Percentiles rank a stretch among this genome's conserved stretches.
Conservation (phyloP, 1,140 invertebrate species). For the Heliconius eleuchia region DNA sequence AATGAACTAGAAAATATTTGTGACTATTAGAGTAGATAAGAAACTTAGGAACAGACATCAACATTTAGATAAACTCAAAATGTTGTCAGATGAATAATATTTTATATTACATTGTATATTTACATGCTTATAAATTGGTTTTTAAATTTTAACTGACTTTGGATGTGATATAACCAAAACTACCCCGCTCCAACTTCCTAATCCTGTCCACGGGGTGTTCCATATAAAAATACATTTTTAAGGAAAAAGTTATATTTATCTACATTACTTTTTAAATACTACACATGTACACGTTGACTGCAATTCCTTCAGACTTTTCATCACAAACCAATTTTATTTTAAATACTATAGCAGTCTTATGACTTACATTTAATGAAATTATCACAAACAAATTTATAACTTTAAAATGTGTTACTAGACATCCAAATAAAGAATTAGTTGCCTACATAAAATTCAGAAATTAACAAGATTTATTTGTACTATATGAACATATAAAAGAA, state of each 20-base stretch:
- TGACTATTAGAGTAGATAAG: slow-evolving; percentile 12
- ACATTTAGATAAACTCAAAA: slow-evolving; percentile 11
- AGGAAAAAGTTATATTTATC: slow-evolving; percentile 3
- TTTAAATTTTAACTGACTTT: slow-evolving; percentile 10
- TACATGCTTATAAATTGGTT: slow-evolving; percentile 15
- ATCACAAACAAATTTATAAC: background rate
- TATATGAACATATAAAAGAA: background rate
- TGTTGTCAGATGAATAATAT: slow-evolving; percentile 13
- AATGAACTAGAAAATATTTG: slow-evolving; percentile 11
- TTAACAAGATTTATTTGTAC: background rate
- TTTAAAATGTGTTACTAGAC: slow-evolving; percentile 5
- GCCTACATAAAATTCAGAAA: background rate
- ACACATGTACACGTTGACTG: slow-evolving; percentile 8
- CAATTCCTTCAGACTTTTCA: slow-evolving; percentile 14
- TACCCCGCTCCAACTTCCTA: background rate
- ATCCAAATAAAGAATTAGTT: background rate
- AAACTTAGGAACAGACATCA: slow-evolving; percentile 12
- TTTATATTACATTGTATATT: slow-evolving; percentile 15
- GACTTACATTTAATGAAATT: slow-evolving; percentile 20
- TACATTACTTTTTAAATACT: background rate
- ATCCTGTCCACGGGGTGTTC: background rate
- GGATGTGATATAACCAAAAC: slow-evolving; percentile 1
- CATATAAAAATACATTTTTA: background rate
- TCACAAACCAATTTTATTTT: slow-evolving; percentile 12
- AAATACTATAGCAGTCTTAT: slow-evolving; percentile 26